These are phyloP conservation scores for Eospalax fontanierii DNA, from an alignment of 2,797 vertebrate species.

Conservation along the genomic window DNA sequence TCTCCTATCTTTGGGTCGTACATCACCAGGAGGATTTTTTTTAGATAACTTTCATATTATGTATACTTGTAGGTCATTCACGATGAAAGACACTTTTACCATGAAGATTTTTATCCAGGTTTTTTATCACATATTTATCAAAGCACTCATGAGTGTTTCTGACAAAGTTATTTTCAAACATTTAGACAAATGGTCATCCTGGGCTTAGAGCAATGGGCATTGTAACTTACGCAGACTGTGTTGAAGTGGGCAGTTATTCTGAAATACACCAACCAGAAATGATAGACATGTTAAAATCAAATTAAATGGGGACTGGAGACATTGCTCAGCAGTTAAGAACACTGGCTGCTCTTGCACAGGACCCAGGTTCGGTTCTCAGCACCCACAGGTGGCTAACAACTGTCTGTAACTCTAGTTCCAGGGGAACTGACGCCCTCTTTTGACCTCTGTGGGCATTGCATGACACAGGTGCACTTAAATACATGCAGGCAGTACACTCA, in stretches of 20 bases:
- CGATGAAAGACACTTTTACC: constrained; percentile 71
- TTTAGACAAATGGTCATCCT: not conserved
- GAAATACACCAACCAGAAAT: constrained; percentile 32
- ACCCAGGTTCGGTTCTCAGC: no score
- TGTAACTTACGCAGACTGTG: not conserved
- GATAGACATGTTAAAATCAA: constrained; percentile 17
- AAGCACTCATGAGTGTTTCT: constrained; percentile 46
- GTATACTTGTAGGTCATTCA: constrained; percentile 74
- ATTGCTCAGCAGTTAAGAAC: no score
- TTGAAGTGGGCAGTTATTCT: not conserved
- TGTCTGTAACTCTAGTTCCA: no score
- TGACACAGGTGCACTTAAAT: no score
- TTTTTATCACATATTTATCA: constrained; percentile 60
- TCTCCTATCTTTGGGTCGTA: constrained; percentile 71
- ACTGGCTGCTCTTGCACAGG: no score
- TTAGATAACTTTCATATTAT: constrained; percentile 74
- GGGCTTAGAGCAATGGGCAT: not conserved
- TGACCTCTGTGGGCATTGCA: no score
- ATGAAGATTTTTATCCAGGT: constrained; percentile 42
- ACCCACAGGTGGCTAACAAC: no score
- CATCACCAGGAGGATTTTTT: constrained; percentile 21
- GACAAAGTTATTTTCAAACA: constrained; percentile 71
- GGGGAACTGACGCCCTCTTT: no score
- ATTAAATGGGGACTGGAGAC: not conserved
- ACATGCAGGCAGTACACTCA: no score